Evolutionary conservation across 2,888 invertebrate genomes (phyloP).

Genomic region (Saturnia pavonia): DNA sequence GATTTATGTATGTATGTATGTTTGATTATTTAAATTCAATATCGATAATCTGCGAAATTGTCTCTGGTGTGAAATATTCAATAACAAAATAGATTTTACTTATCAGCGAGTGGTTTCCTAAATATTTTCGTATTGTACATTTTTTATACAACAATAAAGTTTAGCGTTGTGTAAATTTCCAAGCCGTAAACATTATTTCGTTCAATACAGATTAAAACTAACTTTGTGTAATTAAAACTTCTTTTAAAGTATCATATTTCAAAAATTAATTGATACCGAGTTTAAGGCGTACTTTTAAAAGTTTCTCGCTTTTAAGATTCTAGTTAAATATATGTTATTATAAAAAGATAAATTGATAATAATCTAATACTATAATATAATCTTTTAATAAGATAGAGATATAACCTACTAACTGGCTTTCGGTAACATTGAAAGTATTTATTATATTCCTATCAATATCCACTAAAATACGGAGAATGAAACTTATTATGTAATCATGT

Average conservation of each 20-base stretch:
- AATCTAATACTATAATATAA: not conserved
- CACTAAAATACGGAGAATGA: too few relatives aligned
- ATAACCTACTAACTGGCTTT: too few relatives aligned
- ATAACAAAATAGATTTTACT: too few relatives aligned
- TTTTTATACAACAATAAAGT: not conserved
- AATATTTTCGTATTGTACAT: not conserved
- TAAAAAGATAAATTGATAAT: not conserved
- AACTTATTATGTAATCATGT: too few relatives aligned
- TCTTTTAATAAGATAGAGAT: not conserved
- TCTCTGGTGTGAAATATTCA: too few relatives aligned
- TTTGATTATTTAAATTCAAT: too few relatives aligned
- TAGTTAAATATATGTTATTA: not conserved
- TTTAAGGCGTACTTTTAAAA: not conserved
- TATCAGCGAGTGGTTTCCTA: not conserved
- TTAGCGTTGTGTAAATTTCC: not conserved
- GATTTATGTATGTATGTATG: too few relatives aligned
- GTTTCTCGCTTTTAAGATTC: not conserved
- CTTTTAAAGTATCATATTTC: not conserved
- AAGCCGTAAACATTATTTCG: not conserved
- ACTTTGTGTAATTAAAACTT: constrained; percentile 5
- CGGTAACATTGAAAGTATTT: too few relatives aligned
- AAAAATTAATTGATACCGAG: not conserved
- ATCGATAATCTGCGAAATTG: too few relatives aligned
- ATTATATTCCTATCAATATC: too few relatives aligned
- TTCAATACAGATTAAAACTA: not conserved